Evolutionary conservation across 2,797 vertebrate species (phyloP), one percentile per base, ranked within the genome.

Genomic region (Amblyopsis hoosieri): DNA sequence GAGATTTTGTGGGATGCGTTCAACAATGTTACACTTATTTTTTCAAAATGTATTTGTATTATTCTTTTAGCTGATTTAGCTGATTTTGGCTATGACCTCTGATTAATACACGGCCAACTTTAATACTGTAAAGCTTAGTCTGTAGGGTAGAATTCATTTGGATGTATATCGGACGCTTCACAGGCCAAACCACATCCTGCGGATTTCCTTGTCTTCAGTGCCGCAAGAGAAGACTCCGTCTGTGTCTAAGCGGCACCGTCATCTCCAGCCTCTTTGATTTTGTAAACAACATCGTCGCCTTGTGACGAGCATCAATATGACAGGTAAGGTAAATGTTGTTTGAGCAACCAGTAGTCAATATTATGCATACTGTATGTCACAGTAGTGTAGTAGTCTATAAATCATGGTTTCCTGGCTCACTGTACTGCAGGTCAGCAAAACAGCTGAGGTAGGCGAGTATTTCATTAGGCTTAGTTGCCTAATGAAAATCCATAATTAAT

Each of bases 131-230:
- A 54, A 17, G 1, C 11, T 42, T 15, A 45, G 1, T 15, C 7
- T 66, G 0, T 48, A 3, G 51, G 58, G 33, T 13, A 12, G 3
- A 23, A 2, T 64, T 3, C 9, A 68, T 65, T 85, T 10, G 33
- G 42, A 56, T 9, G 4, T n/a, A 4, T 54, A 33, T 54, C 33
- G 23, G 51, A 46, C 77, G 68, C 62, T 87, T 57, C 75, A 70
- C 79, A 89, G 90, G 89, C 90, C 90, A 46, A 69, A 78, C 58
- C 70, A 17, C 64, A 84, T 75, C 90, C 90, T 14, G 85, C 54
- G 60, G 70, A 14, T 91, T 90, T 87, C 90, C 85, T 90, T 78
- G 84, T 66, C 83, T 49, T 51, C 62, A 8, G 67, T 57, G 67
- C 79, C 12, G 31, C n/a, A 53, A 48, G 60, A 66, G 77, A 62